phyloP scores from a whole-genome alignment of 2,113 vertebrate genomes.

The Brienomyrus brachyistius region DNA sequence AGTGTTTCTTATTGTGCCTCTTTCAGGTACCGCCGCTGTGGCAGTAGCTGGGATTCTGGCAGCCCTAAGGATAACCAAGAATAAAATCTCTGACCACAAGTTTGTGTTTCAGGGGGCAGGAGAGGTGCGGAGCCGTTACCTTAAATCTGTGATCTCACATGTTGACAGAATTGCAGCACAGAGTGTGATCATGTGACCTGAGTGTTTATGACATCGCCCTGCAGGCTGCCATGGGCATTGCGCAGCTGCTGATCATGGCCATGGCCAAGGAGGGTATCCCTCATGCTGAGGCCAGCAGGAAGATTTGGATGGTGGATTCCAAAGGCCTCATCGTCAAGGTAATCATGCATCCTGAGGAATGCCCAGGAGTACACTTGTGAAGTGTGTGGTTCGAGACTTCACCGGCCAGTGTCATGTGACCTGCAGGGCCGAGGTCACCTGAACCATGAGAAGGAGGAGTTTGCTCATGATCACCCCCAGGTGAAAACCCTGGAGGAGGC shows the following conservation, averaged over 20 bases:
- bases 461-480: slow-evolving; percentile 83
- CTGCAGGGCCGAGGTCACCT: slow-evolving; percentile 77
- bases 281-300: slow-evolving; percentile 72
- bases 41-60: slow-evolving; percentile 87
- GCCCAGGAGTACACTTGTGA: not conserved
- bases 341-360: slow-evolving; percentile 14
- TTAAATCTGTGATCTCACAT: not conserved
- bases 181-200: slow-evolving; percentile 3
- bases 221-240: slow-evolving; percentile 90
- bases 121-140: slow-evolving; percentile 64
- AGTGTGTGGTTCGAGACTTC: not conserved
- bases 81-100: slow-evolving; percentile 78
- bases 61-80: slow-evolving; percentile 84
- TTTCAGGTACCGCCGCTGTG: slow-evolving; percentile 87
- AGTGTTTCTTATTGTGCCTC: not conserved
- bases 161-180: not conserved
- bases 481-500: slow-evolving; percentile 82
- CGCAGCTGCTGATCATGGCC: slow-evolving; percentile 85
- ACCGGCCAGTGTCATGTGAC: slow-evolving; percentile 12
- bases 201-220: not conserved
- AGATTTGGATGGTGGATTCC: slow-evolving; percentile 97
- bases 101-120: slow-evolving; percentile 97
- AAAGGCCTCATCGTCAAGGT: slow-evolving; percentile 94
- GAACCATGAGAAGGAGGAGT: slow-evolving; percentile 85
- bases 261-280: slow-evolving; percentile 81